Evolutionary conservation across 2,888 invertebrate species (phyloP), one percentile per base, ranked within the genome.

Genomic region (Callyntrura guangdongensis): DNA sequence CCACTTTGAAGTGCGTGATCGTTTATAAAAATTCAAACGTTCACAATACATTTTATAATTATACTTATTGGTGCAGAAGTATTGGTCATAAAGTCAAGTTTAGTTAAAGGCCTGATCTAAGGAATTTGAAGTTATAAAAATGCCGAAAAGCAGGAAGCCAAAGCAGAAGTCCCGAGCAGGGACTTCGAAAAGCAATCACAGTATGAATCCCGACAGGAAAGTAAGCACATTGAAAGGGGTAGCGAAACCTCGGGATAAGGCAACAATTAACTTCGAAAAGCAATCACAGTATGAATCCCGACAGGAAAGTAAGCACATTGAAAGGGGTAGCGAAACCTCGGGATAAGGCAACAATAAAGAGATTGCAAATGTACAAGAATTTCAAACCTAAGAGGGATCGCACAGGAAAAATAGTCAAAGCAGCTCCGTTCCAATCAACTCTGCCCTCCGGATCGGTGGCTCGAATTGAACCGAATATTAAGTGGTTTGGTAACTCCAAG

Each of bases 401-500:
- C 45, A 94, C 94, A 69, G 96, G 99, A 81, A 98, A 99, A 96
- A 99, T 99, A 86, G 95, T 99, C 72, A 97, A 97, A 56, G 97
- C 99, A 45, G 99, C 99, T 0, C 99, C 99, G 0, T 99, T 98
- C 95, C 99, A 99, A 95, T 97, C 97, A 72, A 97, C 97, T 95
- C 95, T 99, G 25, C 96, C 97, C 14, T 97, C 99, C 49, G 99
- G 99, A 27, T 97, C 98, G 0, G 97, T 97, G 94, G 98, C 99
- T 47, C 96, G 99, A 90, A 98, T 99, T 0, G 99, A 99, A 95
- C 99, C 99, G 1, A 99, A 98, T 94, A 98, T 99, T 94, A 98
- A 98, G 95, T 99, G 99, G 99, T 99, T 99, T 95, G 99, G 99
- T 17, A 99, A 99, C 95, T 99, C 99, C 0, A 96, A 99, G 92